Percentiles rank a stretch among this genome's conserved stretches.
Evolutionary conservation across 1,140 invertebrate species (phyloP).

Genomic region (Leguminivora glycinivorella): DNA sequence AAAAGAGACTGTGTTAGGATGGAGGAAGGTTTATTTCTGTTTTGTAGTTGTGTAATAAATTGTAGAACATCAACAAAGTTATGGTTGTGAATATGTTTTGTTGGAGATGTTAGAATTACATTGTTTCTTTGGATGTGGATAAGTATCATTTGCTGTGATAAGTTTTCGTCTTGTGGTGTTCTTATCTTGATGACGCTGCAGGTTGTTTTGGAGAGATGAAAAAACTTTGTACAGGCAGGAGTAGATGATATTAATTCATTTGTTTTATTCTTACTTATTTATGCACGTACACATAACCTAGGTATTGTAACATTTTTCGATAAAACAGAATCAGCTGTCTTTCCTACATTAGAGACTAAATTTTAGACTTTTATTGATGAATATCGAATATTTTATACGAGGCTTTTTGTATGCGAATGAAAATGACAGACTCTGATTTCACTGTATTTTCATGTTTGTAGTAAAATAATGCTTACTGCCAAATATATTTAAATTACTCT

Average conservation of each 20-base stretch:
- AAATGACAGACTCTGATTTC: no score
- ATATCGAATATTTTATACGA: no score
- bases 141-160: constrained; percentile 19
- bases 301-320: no score
- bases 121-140: constrained; percentile 13
- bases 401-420: no score
- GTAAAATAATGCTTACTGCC: no score
- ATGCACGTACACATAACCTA: no score
- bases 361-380: no score
- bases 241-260: background rate
- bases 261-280: no score
- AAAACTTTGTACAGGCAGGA: background rate
- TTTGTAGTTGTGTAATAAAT: background rate
- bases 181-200: background rate
- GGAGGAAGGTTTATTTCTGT: constrained; percentile 8
- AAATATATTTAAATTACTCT: no score
- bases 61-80: constrained; percentile 13
- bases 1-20: background rate
- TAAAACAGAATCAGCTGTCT: no score
- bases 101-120: constrained; percentile 8
- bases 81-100: constrained; percentile 25
- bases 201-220: background rate
- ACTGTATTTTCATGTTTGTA: no score
- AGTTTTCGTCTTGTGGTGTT: background rate
- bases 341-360: no score